Conservation (phyloP, 2,888 invertebrate species). For the Mylabris sibirica region DNA sequence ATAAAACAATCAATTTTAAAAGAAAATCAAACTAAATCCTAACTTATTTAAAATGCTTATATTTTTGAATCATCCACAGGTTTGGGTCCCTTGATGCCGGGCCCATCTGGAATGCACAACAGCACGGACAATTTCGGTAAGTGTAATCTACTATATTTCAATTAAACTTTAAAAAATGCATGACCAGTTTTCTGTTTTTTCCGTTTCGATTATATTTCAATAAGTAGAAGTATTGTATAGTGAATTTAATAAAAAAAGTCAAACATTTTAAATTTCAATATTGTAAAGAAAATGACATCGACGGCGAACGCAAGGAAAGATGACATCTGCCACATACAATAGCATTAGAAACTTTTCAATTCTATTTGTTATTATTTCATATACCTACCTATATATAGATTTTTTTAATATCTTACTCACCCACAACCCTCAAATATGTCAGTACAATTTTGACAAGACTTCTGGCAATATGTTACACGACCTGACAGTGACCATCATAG, state of each 20-base stretch:
- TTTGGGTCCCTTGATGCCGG: slow-evolving; percentile 80
- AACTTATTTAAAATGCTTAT: background rate
- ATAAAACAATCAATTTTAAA: slow-evolving; percentile 7
- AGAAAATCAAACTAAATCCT: slow-evolving; percentile 3
- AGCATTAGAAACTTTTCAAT: slow-evolving; percentile 20
- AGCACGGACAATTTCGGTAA: slow-evolving; percentile 75
- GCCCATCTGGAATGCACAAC: slow-evolving; percentile 84
- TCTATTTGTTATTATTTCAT: slow-evolving; percentile 1
- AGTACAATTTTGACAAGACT: slow-evolving; percentile 41
- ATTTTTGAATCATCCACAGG: slow-evolving; percentile 52
- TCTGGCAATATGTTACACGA: slow-evolving; percentile 45
- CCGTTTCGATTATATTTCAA: background rate
- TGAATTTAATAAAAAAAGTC: slow-evolving; percentile 29
- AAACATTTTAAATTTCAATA: slow-evolving; percentile 38
- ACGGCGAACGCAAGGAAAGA: slow-evolving; percentile 14
- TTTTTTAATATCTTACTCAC: slow-evolving; percentile 45
- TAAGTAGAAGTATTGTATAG: background rate
- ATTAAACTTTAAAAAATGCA: background rate
- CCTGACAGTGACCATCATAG: slow-evolving; percentile 39
- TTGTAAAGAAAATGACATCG: slow-evolving; percentile 16
- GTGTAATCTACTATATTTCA: slow-evolving; percentile 35
- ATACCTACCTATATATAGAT: background rate
- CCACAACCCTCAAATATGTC: slow-evolving; percentile 28
- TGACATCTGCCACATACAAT: slow-evolving; percentile 40
- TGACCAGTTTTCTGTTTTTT: slow-evolving; percentile 1